Base-by-base conservation (phyloP, 2,888 invertebrate species). In the Beris chalybata region DNA sequence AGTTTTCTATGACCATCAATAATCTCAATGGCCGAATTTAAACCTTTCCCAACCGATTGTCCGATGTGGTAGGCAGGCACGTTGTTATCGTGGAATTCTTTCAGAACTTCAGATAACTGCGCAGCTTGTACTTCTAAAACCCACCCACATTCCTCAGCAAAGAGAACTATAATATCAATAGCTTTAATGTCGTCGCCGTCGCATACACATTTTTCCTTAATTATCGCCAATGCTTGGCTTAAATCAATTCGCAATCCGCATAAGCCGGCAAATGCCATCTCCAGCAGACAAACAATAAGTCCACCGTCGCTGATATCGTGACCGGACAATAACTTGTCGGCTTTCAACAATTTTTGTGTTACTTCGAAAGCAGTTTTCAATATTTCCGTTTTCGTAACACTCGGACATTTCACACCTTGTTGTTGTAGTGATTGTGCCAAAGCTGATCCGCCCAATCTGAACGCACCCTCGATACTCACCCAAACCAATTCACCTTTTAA, bases 281-380 rank as follows among this genome's bases (percentile, higher is more conserved):
- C 98, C 67, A 98, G 77, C 0, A 94, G 79, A 72, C 94, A 92
- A 0, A 92, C 92, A 50, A 98, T 83, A 43, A 98, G 83, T 38
- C 99, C 98, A 29, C 99, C 98, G 82, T 98, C 98, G 77, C 97
- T 97, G 5, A 98, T 85, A 79, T 99, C 98, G 78, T 99, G 98
- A 0, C 97, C 97, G 5, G 97, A 85, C 44, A 90, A 71, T 1
- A 81, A 63, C 64, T 76, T 73, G 0, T 72, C 72, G 45, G 75
- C 88, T 82, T 86, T 85, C 52, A 97, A 85, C n/a, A 97, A 82
- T 70, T 85, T 82, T 79, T 99, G 98, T 0, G 93, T 95, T 4
- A 88, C 85, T 67, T 86, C 86, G 77, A 99, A 99, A 0, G 93
- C 89, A 59, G 86, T 84, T 65, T 85, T 86, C 12, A 99, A 83